Percentiles rank a stretch among this genome's conserved stretches.
Evolutionary conservation across 2,888 invertebrate genomes (phyloP).

Genomic region (Rugalucina vietnamica): DNA sequence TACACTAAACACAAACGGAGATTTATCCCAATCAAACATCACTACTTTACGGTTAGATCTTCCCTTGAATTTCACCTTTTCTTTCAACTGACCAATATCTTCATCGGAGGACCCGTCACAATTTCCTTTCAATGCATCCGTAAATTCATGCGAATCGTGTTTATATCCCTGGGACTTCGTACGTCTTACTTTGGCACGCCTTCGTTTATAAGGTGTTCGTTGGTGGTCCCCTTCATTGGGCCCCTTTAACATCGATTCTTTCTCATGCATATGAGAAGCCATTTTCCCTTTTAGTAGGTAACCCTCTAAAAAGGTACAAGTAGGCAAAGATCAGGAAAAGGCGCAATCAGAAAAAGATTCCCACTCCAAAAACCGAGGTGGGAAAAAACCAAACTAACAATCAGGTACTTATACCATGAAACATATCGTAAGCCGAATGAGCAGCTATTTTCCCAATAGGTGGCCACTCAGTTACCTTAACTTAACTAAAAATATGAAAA

Average conservation of each 20-base stretch:
- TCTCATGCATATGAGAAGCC: background rate
- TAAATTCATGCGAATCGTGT: background rate
- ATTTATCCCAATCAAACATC: background rate
- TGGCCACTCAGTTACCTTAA: too few species aligned
- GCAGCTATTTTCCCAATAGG: too few species aligned
- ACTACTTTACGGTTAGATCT: background rate
- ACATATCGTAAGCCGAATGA: too few species aligned
- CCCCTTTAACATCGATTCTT: background rate
- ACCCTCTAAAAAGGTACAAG: background rate
- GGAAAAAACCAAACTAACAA: too few species aligned
- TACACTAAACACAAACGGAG: background rate
- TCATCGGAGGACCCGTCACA: background rate
- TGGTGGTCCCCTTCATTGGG: background rate
- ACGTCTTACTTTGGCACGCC: background rate
- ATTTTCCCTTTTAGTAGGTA: background rate
- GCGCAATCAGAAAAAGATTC: background rate
- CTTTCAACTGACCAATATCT: background rate
- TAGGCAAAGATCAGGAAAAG: background rate
- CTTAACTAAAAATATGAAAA: too few species aligned
- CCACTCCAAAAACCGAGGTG: too few species aligned
- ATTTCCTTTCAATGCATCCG: background rate
- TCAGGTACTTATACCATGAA: too few species aligned
- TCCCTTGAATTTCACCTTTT: background rate
- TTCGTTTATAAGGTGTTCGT: background rate
- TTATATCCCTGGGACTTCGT: background rate